phyloP scores from a whole-genome alignment of 1,140 invertebrate genomes.

The Lethrus apterus region DNA sequence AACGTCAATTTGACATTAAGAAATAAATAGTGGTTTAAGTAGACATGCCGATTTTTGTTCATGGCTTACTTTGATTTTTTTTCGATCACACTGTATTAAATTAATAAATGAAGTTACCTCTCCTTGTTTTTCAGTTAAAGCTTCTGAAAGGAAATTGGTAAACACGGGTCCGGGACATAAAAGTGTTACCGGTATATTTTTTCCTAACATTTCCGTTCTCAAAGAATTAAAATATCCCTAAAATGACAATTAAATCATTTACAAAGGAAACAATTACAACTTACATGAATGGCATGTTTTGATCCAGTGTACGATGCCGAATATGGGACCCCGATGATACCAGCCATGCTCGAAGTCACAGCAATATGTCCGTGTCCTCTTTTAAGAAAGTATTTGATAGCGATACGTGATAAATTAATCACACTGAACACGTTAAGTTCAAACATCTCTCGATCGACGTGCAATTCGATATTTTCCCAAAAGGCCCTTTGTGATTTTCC shows the following conservation, averaged over 20 bases:
- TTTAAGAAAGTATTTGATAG: slow-evolving; percentile 57
- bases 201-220: slow-evolving; percentile 51
- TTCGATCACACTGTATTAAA: no score
- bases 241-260: slow-evolving; percentile 22
- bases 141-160: slow-evolving; percentile 60
- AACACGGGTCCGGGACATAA: slow-evolving; percentile 70
- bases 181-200: slow-evolving; percentile 58
- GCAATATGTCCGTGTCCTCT: slow-evolving; percentile 59
- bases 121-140: slow-evolving; percentile 58
- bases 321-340: slow-evolving; percentile 59
- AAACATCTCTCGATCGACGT: slow-evolving; percentile 71
- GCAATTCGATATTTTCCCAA: slow-evolving; percentile 67
- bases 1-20: no score
- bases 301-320: slow-evolving; percentile 71
- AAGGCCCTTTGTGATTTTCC: slow-evolving; percentile 70
- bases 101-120: slow-evolving; percentile 42
- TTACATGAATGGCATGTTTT: slow-evolving; percentile 76
- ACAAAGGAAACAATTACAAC: not conserved
- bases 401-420: slow-evolving; percentile 62
- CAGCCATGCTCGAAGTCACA: slow-evolving; percentile 65
- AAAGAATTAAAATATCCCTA: slow-evolving; percentile 66
- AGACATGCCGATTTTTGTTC: no score
- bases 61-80: no score
- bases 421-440: slow-evolving; percentile 75
- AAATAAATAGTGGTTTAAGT: no score